phyloP scores from a whole-genome alignment of 2,113 vertebrate species.

The Bubo blakistoni region DNA sequence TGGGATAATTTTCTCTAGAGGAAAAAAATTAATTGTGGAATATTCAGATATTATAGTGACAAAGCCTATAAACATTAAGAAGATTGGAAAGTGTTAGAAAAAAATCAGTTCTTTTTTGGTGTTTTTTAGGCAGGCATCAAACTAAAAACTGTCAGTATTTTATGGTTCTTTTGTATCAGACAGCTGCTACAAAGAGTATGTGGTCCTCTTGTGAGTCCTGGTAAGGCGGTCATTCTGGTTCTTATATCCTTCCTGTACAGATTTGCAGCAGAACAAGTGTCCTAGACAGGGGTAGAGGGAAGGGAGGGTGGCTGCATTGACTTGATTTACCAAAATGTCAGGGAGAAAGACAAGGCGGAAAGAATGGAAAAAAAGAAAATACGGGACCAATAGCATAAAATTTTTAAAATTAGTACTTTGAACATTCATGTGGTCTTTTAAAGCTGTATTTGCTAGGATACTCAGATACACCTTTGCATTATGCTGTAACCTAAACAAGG shows the following conservation, averaged over 20 bases:
- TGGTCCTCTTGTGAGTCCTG: neutral
- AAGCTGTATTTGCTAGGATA: neutral
- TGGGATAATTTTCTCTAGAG: neutral
- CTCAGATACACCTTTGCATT: neutral
- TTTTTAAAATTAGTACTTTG: neutral
- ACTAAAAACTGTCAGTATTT: neutral
- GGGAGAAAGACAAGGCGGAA: neutral
- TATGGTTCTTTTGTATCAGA: neutral
- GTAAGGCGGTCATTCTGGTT: neutral
- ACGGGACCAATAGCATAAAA: too few relatives aligned
- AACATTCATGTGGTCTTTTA: neutral
- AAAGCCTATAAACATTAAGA: neutral
- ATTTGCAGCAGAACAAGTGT: neutral
- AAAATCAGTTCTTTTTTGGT: neutral
- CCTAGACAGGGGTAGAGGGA: neutral
- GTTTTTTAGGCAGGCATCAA: neutral
- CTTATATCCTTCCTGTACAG: neutral
- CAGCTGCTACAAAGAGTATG: neutral
- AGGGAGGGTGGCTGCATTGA: neutral
- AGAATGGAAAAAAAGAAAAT: neutral
- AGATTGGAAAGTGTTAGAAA: neutral
- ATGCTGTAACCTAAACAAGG: neutral
- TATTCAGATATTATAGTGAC: neutral
- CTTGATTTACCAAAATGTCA: neutral
- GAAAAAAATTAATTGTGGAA: neutral